These are phyloP conservation scores for Polymixis flavicincta DNA, from an alignment of 2,888 invertebrate species.

Conservation along the genomic window DNA sequence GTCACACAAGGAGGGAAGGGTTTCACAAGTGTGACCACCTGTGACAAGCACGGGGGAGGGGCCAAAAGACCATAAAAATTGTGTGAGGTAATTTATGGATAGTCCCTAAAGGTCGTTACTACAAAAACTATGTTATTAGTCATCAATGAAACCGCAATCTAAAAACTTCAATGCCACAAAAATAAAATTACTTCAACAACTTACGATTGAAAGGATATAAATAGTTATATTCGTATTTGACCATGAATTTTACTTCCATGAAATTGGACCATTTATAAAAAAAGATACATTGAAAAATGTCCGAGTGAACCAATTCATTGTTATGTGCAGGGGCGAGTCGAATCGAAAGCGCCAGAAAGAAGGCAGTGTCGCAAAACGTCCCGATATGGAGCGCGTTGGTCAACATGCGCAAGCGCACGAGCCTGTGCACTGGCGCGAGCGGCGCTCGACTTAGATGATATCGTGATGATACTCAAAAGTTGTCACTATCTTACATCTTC, in stretches of 20 bases:
- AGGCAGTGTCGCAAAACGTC: conserved; percentile 77
- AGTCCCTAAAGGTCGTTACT: conserved; percentile 16
- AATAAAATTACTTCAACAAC: conserved; percentile 3
- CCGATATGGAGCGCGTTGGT: conserved; percentile 80
- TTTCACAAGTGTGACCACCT: no score
- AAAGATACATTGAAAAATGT: background rate
- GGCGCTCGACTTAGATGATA: conserved; percentile 23
- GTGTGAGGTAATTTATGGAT: no score
- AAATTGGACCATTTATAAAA: background rate
- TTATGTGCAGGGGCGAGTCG: conserved; percentile 65
- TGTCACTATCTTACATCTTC: background rate
- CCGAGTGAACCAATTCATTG: conserved; percentile 62
- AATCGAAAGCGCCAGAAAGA: conserved; percentile 73
- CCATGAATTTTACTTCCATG: conserved; percentile 16
- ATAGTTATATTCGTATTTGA: conserved; percentile 37
- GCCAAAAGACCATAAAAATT: no score
- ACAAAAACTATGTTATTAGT: conserved; percentile 18
- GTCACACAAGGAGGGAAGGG: no score
- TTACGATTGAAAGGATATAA: conserved; percentile 25
- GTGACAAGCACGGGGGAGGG: no score
- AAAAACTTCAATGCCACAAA: conserved; percentile 10
- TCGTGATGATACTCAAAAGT: conserved; percentile 6
- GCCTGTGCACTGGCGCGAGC: background rate
- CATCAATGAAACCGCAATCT: conserved; percentile 6
- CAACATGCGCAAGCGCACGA: conserved; percentile 71